Base-by-base conservation (phyloP, 2,888 invertebrate species). In the Pocota personata region DNA sequence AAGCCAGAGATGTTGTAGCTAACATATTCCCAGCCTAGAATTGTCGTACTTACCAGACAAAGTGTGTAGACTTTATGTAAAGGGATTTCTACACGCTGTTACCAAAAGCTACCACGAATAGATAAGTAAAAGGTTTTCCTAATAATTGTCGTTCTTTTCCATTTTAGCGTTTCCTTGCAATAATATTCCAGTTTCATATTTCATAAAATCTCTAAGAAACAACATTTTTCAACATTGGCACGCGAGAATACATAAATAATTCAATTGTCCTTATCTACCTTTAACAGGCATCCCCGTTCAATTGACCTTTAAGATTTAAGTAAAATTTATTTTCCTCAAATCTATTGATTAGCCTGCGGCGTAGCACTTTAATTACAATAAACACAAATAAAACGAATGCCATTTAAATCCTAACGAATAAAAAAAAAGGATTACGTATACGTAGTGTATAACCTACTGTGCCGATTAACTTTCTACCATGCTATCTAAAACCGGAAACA, bases 371-470 rank as follows among this genome's bases (percentile, higher is more conserved):
- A 12, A 12, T 4, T 24, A 24, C 24, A 2, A 35, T 35, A 12
- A 4, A 12, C 35, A 35, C 7, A 12, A 10, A 1, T 35, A 40
- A 40, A 4, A n/a, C 0, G 14, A 14, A 40, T 40, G 14, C 14
- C 14, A 14, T 40, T 40, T 40, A 19, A 48, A 48, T 21, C 48
- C n/a, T n/a, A 16, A 14, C 19, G 8, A 14, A 14, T 14, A 10
- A 30, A 19, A 35, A 50, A 32, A 48, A n/a, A n/a, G n/a, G 6
- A 8, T 64, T 64, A 35, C 48, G 66, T 50, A 66, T 50, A 50
- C 66, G 50, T 48, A 48, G 8, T 40, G 27, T 10, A n/a, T n/a
- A 21, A 2, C 8, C 46, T 30, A 32, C 12, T 16, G 10, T 8
- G 12, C 37, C n/a, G 19, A 37, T 37, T 37, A 58, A 37, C 21